Percentiles rank a stretch among this genome's conserved stretches.
These are phyloP conservation scores for Hartigia nigra DNA, from an alignment of 2,888 invertebrate genomes.

Conservation along the genomic window DNA sequence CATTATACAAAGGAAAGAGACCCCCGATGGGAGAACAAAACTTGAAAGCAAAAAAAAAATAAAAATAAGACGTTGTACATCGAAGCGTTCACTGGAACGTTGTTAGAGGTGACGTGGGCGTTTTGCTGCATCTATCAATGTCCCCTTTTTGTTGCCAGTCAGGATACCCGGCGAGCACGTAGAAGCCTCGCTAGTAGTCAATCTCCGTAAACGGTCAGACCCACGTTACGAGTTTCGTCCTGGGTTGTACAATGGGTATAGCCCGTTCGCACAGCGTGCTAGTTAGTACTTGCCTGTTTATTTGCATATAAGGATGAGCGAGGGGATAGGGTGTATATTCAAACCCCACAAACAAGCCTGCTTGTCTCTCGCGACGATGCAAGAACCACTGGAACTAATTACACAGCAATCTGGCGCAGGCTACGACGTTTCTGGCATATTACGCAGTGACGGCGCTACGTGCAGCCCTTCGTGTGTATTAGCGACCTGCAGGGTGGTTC, in stretches of 20 bases:
- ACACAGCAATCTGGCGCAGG: conserved; percentile 32
- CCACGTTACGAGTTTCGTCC: neutral
- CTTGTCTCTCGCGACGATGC: conserved; percentile 20
- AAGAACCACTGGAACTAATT: conserved; percentile 44
- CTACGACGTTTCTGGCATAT: conserved; percentile 22
- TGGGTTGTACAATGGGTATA: neutral
- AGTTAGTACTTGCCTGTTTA: neutral
- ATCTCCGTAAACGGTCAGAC: conserved; percentile 32
- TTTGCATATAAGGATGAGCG: neutral
- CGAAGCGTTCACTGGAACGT: neutral
- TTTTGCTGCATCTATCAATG: conserved; percentile 20
- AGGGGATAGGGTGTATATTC: neutral
- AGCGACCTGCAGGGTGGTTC: neutral
- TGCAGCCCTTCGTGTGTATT: neutral
- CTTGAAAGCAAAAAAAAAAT: neutral
- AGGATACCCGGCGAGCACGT: conserved; percentile 14
- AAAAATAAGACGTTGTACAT: neutral
- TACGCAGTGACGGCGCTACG: conserved; percentile 1
- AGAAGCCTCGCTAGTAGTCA: conserved; percentile 27
- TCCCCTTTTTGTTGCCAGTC: neutral
- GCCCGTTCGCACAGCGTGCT: neutral
- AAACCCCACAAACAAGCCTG: neutral
- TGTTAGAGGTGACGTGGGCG: conserved; percentile 6
- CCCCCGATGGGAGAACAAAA: no score
- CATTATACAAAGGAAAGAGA: no score